A percentile compares a stretch with the other conserved stretches of the same genome.
These are phyloP conservation scores for Drosophila chauvacae DNA, from an alignment of 1,140 invertebrate species.

Conservation along the genomic window DNA sequence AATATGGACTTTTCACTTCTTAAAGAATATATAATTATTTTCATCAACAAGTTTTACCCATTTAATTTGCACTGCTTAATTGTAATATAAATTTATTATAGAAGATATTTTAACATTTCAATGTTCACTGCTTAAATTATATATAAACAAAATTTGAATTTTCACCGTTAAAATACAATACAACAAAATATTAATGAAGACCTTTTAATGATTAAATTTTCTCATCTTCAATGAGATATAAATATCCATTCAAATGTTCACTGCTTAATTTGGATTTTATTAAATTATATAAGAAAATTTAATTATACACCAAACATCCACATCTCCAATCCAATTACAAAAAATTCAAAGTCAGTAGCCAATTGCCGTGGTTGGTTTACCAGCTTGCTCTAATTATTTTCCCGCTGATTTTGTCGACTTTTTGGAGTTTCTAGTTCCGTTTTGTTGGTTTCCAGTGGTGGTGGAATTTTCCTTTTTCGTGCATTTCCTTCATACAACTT, in stretches of 20 bases:
- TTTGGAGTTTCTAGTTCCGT: constrained; percentile 13
- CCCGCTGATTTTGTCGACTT: constrained; percentile 6
- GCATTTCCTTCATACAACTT: constrained; percentile 72
- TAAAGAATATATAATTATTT: too few relatives aligned
- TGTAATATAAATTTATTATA: not conserved
- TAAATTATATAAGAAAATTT: not conserved
- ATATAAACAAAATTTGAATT: not conserved
- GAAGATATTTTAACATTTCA: not conserved
- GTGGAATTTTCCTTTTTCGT: constrained; percentile 35
- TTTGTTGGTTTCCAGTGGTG: constrained; percentile 40
- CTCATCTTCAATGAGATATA: not conserved
- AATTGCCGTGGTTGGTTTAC: constrained; percentile 31
- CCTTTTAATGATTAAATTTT: not conserved
- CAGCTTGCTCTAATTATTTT: constrained; percentile 45
- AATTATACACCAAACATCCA: not conserved
- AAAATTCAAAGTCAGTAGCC: constrained; percentile 6
- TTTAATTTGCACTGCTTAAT: not conserved
- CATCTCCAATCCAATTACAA: not conserved
- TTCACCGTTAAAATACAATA: not conserved
- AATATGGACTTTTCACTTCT: too few relatives aligned
- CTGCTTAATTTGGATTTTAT: not conserved
- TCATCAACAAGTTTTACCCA: not conserved
- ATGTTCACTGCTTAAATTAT: not conserved
- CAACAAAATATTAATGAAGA: not conserved
- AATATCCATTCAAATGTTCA: not conserved